Conservation (phyloP, 2,888 invertebrate genomes). For the Hipparchia semele region DNA sequence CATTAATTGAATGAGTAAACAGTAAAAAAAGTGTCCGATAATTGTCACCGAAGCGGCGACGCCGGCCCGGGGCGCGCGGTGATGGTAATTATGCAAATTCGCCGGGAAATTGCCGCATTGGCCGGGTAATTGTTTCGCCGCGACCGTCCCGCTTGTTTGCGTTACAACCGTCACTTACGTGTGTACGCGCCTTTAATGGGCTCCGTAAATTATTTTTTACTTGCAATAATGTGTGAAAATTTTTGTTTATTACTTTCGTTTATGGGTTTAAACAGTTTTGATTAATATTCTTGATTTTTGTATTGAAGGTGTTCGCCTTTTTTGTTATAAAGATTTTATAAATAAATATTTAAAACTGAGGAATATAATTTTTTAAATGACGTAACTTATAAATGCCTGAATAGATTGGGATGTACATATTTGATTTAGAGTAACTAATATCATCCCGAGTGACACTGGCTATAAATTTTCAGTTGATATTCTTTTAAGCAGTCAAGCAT, state of each 20-base stretch:
- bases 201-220: conserved; percentile 21
- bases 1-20: conserved; percentile 45
- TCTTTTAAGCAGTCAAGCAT: no score
- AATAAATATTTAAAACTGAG: no score
- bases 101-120: conserved; percentile 63
- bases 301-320: no score
- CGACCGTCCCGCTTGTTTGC: conserved; percentile 28
- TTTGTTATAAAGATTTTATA: no score
- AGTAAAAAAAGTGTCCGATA: conserved; percentile 46
- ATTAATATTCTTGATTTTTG: neutral
- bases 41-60: conserved; percentile 55
- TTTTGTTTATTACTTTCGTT: conserved; percentile 13
- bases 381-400: no score
- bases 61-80: conserved; percentile 61
- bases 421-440: no score
- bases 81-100: conserved; percentile 75
- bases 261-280: conserved; percentile 2
- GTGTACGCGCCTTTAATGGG: conserved; percentile 22
- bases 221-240: conserved; percentile 14
- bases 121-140: conserved; percentile 41
- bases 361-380: no score
- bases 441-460: no score
- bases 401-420: no score
- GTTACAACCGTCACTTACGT: conserved; percentile 35
- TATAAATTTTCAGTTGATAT: no score